A percentile compares a stretch with the other conserved stretches of the same genome.
Conservation (phyloP, 2,888 invertebrate genomes). For the Piscicola geometra region DNA sequence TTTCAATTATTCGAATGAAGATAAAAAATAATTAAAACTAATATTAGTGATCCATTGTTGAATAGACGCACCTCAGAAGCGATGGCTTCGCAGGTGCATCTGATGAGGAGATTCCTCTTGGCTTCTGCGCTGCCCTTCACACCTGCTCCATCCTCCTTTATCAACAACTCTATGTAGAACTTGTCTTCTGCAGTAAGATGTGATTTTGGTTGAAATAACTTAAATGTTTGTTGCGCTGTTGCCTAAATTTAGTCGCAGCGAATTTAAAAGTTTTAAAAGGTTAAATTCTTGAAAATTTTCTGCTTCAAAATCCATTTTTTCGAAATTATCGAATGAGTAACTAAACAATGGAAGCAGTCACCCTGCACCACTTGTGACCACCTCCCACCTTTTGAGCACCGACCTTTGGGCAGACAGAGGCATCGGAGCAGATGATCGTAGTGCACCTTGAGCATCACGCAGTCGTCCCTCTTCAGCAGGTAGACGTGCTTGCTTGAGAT, state of each 20-base stretch:
- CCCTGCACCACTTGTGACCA: too few relatives aligned
- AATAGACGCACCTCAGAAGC: slow-evolving; percentile 60
- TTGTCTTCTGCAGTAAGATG: slow-evolving; percentile 51
- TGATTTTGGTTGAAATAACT: background rate
- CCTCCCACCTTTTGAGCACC: background rate
- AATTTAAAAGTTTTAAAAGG: too few relatives aligned
- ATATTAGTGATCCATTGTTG: too few relatives aligned
- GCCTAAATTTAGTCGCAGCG: too few relatives aligned
- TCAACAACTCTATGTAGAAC: slow-evolving; percentile 68
- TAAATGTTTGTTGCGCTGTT: too few relatives aligned
- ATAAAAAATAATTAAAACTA: too few relatives aligned
- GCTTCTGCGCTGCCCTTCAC: slow-evolving; percentile 54
- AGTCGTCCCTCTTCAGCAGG: slow-evolving; percentile 62
- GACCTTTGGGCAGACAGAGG: slow-evolving; percentile 42
- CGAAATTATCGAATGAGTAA: too few relatives aligned
- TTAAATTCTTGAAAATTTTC: too few relatives aligned
- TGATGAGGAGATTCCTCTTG: slow-evolving; percentile 69
- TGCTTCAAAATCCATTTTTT: too few relatives aligned
- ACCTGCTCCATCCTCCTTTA: slow-evolving; percentile 58
- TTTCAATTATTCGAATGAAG: too few relatives aligned
- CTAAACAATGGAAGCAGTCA: too few relatives aligned
- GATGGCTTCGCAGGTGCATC: slow-evolving; percentile 69
- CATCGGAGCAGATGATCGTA: slow-evolving; percentile 49
- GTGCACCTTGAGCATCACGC: slow-evolving; percentile 50
- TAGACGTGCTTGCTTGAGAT: slow-evolving; percentile 71